These are phyloP conservation scores for Osedax frankpressi DNA, from an alignment of 2,888 invertebrate genomes.

Conservation along the genomic window DNA sequence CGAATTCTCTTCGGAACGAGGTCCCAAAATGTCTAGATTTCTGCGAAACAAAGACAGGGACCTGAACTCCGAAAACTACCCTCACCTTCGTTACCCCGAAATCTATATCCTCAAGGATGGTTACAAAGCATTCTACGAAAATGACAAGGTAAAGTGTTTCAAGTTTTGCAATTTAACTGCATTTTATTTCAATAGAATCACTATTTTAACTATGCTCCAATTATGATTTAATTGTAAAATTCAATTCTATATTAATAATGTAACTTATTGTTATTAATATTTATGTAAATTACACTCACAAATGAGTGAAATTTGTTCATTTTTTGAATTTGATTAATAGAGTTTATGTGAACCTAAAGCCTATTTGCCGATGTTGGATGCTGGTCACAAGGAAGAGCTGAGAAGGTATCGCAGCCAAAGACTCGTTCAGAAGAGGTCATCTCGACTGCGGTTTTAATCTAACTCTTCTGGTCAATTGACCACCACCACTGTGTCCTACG, in stretches of 20 bases:
- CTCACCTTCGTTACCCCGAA: not conserved
- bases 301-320: too few relatives aligned
- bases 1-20: not conserved
- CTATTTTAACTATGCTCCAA: too few relatives aligned
- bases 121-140: not conserved
- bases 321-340: too few relatives aligned
- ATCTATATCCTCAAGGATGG: not conserved
- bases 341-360: not conserved
- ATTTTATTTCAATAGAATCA: too few relatives aligned
- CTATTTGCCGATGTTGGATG: not conserved
- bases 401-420: not conserved
- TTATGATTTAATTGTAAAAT: too few relatives aligned
- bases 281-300: too few relatives aligned
- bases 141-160: not conserved
- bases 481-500: too few relatives aligned
- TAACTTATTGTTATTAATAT: too few relatives aligned
- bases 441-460: not conserved
- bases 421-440: not conserved
- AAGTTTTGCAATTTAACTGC: too few relatives aligned
- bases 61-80: not conserved
- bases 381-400: not conserved
- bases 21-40: not conserved
- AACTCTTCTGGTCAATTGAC: too few relatives aligned
- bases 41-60: not conserved
- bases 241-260: too few relatives aligned